Percentiles rank a stretch among this genome's conserved stretches.
Evolutionary conservation across 2,888 invertebrate genomes (phyloP).

Genomic region (Pammene aurita): DNA sequence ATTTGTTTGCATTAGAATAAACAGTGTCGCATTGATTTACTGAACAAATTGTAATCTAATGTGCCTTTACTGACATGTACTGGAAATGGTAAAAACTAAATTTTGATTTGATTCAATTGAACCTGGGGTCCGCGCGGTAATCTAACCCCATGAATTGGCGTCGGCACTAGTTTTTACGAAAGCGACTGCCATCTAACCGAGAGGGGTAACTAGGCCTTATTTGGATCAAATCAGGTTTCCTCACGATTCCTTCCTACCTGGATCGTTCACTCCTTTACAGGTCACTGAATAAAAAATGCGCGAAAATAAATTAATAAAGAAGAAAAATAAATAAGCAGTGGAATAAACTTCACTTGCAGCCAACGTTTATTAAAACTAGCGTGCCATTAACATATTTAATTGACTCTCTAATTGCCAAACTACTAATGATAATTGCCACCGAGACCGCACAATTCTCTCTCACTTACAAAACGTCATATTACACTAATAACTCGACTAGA

Average conservation of each 20-base stretch:
- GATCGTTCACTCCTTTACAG: too few relatives aligned
- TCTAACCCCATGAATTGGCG: too few relatives aligned
- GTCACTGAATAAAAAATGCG: too few relatives aligned
- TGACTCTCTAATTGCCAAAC: constrained; percentile 5
- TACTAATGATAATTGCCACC: constrained; percentile 35
- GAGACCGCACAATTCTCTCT: neutral
- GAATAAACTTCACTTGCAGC: too few relatives aligned
- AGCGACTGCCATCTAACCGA: too few relatives aligned
- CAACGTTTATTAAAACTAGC: too few relatives aligned
- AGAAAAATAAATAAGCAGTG: neutral
- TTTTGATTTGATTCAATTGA: too few relatives aligned
- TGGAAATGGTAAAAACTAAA: neutral
- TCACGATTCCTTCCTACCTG: too few relatives aligned
- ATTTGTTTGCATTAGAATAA: neutral
- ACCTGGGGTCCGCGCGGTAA: too few relatives aligned
- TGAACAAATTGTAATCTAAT: neutral
- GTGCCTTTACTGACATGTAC: neutral
- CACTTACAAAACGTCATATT: neutral
- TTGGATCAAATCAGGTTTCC: too few relatives aligned
- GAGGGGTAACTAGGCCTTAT: too few relatives aligned
- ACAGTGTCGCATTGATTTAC: constrained; percentile 18
- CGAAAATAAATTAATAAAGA: neutral
- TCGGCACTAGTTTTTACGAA: too few relatives aligned
- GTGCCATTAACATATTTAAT: neutral
- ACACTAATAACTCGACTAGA: neutral